Percentiles rank a stretch among this genome's conserved stretches.
Evolutionary conservation across 1,140 invertebrate genomes (phyloP).

Genomic region (Dysdera silvatica): DNA sequence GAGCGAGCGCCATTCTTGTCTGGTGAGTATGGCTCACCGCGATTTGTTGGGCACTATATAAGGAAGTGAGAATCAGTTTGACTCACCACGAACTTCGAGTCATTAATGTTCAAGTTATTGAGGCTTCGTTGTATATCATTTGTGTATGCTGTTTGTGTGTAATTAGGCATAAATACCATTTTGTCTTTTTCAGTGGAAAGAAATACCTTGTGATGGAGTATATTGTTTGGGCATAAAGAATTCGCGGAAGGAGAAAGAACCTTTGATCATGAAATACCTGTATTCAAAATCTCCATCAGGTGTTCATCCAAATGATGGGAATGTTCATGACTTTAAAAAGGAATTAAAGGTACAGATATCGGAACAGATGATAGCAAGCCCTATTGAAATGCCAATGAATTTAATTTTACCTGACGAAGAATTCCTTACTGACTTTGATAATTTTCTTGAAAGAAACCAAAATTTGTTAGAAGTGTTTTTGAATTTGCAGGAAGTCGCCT

Average conservation of each 20-base stretch:
- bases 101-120: too few relatives aligned
- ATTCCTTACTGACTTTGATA: too few relatives aligned
- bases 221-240: constrained; percentile 53
- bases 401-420: not conserved
- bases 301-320: not conserved
- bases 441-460: too few relatives aligned
- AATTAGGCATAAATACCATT: not conserved
- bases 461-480: not conserved
- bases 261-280: constrained; percentile 36
- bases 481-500: too few relatives aligned
- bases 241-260: constrained; percentile 16
- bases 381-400: not conserved
- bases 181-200: constrained; percentile 43
- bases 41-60: too few relatives aligned
- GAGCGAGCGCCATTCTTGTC: too few relatives aligned
- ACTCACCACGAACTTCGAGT: too few relatives aligned
- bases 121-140: too few relatives aligned
- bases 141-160: not conserved
- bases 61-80: too few relatives aligned
- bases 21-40: too few relatives aligned
- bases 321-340: not conserved
- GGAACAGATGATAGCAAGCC: not conserved
- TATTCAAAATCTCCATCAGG: constrained; percentile 35
- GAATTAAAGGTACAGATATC: not conserved
- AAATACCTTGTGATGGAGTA: constrained; percentile 66